These are phyloP conservation scores for Microcebus lehilahytsara DNA, from an alignment of 2,113 vertebrate species.

Conservation along the genomic window DNA sequence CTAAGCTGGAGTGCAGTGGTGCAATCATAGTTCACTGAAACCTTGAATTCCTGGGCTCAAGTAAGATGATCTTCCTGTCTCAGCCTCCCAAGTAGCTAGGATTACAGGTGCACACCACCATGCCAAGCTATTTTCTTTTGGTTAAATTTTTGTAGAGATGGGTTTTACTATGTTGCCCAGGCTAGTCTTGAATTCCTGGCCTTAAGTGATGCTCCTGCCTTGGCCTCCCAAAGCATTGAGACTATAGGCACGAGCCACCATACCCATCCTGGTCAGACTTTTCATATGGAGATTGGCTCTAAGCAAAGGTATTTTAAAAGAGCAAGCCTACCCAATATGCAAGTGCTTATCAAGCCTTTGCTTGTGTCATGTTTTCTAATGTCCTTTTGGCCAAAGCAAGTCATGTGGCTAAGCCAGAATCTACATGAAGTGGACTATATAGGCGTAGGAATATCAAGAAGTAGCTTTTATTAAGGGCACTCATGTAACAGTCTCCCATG, in stretches of 20 bases:
- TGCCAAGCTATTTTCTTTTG: too few species aligned
- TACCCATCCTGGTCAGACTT: background rate
- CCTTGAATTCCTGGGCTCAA: too few species aligned
- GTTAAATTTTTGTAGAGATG: too few species aligned
- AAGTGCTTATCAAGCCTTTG: background rate
- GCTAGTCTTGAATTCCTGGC: too few species aligned
- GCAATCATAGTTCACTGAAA: background rate
- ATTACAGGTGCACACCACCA: too few species aligned
- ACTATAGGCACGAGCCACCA: too few species aligned
- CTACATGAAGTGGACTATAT: background rate
- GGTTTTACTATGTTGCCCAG: too few species aligned
- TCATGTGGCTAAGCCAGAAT: background rate
- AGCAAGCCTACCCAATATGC: background rate
- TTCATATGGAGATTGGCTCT: background rate
- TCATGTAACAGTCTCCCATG: background rate
- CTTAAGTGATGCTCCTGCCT: too few species aligned
- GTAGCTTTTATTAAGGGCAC: background rate
- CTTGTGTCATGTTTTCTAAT: background rate
- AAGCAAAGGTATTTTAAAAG: conserved; percentile 1
- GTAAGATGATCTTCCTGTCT: too few species aligned
- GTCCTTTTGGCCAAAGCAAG: background rate
- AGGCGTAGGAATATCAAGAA: background rate
- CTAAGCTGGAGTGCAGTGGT: background rate
- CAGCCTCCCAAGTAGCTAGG: too few species aligned
- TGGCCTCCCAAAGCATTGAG: too few species aligned